Evolutionary conservation across 2,113 vertebrate species (phyloP), one percentile per base, ranked within the genome.

Genomic region (Cynoglossus semilaevis): DNA sequence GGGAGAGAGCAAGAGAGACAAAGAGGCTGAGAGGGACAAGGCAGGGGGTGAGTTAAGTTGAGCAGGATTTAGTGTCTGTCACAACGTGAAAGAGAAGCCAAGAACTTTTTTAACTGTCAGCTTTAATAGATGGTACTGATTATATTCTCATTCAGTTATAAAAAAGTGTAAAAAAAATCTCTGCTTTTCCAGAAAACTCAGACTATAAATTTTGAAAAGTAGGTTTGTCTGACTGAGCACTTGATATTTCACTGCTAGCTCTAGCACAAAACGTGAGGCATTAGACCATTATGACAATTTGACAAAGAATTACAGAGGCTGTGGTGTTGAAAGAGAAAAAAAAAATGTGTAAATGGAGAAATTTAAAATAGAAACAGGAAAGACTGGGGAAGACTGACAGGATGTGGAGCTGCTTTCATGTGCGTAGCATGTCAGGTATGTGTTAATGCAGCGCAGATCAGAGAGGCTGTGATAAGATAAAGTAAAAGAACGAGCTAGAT

Each of bases 381-480:
- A 62, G 70, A 71, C 37, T 8, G 53, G 54, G 44, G 53, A 63
- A 56, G 58, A 63, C 38, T 0, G 49, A 67, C 46, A 62, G 15
- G 47, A 62, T 38, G 29, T 55, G 55, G 62, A 4, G 16, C 62
- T 74, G 67, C 70, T 76, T 82, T 75, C 55, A 79, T 75, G 60
- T 58, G 58, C 52, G 38, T 62, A 70, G 67, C 64, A 73, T 77
- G 74, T 48, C 71, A 78, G 77, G 62, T 71, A 72, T 76, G 67
- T 58, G 71, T 36, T 36, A 51, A 66, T 67, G 71, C 65, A 49
- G 62, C 55, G 75, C 67, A 67, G 59, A 74, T 64, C 67, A 58
- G 55, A 42, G n/a, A 71, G 1, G 66, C 47, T 51, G 15, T 76
- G 87, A 90, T 91, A 88, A 92, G 90, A 91, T 90, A 91, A 89